Evolutionary conservation across 1,140 invertebrate species (phyloP).

Genomic region (Dendrolimus kikuchii): DNA sequence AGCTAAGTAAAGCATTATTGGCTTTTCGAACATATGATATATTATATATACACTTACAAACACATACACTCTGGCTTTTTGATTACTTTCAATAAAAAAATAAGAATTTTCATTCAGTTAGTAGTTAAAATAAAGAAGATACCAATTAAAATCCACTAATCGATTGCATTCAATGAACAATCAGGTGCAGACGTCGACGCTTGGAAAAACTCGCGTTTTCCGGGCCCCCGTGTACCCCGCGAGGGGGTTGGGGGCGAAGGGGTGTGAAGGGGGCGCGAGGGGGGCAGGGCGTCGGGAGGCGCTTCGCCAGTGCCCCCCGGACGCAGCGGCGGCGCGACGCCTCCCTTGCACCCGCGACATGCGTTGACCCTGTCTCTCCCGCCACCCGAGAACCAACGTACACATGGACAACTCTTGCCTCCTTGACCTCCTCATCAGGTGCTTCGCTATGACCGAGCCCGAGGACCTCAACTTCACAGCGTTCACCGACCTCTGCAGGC

Average conservation of each 20-base stretch:
- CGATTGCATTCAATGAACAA: slow-evolving; percentile 29
- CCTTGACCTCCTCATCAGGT: slow-evolving; percentile 72
- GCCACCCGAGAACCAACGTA: slow-evolving; percentile 55
- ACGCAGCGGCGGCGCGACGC: slow-evolving; percentile 54
- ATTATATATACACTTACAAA: no score
- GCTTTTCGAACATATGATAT: no score
- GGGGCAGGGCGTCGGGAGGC: slow-evolving; percentile 21
- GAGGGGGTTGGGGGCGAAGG: slow-evolving; percentile 16
- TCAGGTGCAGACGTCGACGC: slow-evolving; percentile 42
- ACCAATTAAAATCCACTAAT: neutral
- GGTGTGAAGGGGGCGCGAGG: slow-evolving; percentile 20
- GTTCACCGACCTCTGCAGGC: slow-evolving; percentile 77
- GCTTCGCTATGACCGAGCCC: slow-evolving; percentile 76
- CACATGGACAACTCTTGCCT: slow-evolving; percentile 73
- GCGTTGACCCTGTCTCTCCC: slow-evolving; percentile 53
- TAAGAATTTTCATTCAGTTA: no score
- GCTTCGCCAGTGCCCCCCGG: slow-evolving; percentile 49
- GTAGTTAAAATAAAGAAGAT: no score
- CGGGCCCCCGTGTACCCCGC: slow-evolving; percentile 13
- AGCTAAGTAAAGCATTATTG: no score
- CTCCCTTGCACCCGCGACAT: slow-evolving; percentile 53
- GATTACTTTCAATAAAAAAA: no score
- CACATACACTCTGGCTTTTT: no score
- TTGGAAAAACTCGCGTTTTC: slow-evolving; percentile 49
- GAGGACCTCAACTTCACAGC: slow-evolving; percentile 78